phyloP scores from a whole-genome alignment of 1,140 invertebrate species.

The Brevipalpus yothersi region DNA sequence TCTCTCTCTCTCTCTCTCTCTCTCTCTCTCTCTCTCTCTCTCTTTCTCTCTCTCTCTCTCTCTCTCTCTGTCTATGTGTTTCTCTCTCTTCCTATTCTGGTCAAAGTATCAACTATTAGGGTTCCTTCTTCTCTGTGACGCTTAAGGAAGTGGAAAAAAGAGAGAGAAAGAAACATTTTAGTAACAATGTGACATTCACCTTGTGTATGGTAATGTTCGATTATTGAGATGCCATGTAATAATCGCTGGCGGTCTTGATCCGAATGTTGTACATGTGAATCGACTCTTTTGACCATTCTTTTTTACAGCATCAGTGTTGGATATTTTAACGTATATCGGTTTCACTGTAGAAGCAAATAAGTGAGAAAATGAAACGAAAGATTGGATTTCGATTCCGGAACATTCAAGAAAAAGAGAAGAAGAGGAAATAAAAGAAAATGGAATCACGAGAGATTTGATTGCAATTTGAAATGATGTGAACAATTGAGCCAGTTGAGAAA shows the following conservation, averaged over 20 bases:
- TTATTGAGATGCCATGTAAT: constrained; percentile 43
- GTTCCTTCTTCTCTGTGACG: neutral
- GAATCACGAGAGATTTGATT: neutral
- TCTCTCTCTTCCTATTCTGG: neutral
- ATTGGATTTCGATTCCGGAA: too few relatives aligned
- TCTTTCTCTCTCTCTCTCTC: too few relatives aligned
- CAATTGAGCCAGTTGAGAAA: neutral
- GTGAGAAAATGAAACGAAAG: neutral
- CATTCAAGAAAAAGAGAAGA: neutral
- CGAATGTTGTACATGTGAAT: neutral
- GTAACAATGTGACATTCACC: neutral
- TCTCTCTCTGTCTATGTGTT: too few relatives aligned
- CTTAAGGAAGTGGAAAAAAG: too few relatives aligned
- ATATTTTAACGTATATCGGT: neutral
- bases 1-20: too few relatives aligned
- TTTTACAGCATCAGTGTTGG: neutral
- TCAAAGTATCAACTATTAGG: neutral
- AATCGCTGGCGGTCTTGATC: constrained; percentile 47
- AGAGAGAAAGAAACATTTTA: neutral
- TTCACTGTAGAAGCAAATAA: neutral
- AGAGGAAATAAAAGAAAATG: neutral
- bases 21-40: too few relatives aligned
- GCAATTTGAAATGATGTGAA: neutral
- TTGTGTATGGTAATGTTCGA: neutral
- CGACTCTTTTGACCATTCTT: neutral